Base-by-base conservation (phyloP, 2,797 vertebrate species). In the Pelobates cultripes region DNA sequence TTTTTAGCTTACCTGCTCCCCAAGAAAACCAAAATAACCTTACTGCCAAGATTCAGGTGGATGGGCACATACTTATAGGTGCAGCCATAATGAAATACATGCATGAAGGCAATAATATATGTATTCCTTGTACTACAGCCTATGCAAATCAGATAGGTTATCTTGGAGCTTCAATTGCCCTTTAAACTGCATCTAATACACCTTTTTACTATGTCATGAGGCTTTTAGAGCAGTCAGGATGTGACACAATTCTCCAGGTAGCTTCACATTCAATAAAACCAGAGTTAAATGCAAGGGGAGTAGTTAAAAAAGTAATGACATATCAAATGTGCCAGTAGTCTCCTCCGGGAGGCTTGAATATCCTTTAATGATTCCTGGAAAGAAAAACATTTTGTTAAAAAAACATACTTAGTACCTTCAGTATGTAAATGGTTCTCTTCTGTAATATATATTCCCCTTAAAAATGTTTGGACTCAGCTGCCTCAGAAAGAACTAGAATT, bases 251-350 rank as follows among this genome's bases (percentile, higher is more conserved):
- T 14, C 70, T 80, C 63, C 44, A 55, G 73, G 71, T 45, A 43
- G 71, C 61, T 68, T 55, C 71, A 13, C 71, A 67, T 80, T 80
- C 67, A 80, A 41, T 67, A 80, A 60, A 60, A 60, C 4, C 57
- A 13, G 57, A 12, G 78, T 70, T 67, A 71, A 80, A 80, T 70
- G 66, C 74, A 68, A 74, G 44, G 53, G 71, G 42, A 28, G 28
- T 28, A 28, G 28, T 28, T 28, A 28, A 28, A 28, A 80, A 53
- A 67, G 78, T 73, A 71, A 67, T 80, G 78, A 80, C 71, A 80
- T 80, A 43, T 80, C 3, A 12, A 41, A 73, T 42, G 67, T 80
- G 78, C 60, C 78, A 80, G 47, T 41, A 42, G 42, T 68, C 70
- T 74, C 78, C 15, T 15, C 12, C 44, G 63, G 42, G 63, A 57